phyloP scores from a whole-genome alignment of 2,888 invertebrate genomes.

The Hirtodrosophila duncani region DNA sequence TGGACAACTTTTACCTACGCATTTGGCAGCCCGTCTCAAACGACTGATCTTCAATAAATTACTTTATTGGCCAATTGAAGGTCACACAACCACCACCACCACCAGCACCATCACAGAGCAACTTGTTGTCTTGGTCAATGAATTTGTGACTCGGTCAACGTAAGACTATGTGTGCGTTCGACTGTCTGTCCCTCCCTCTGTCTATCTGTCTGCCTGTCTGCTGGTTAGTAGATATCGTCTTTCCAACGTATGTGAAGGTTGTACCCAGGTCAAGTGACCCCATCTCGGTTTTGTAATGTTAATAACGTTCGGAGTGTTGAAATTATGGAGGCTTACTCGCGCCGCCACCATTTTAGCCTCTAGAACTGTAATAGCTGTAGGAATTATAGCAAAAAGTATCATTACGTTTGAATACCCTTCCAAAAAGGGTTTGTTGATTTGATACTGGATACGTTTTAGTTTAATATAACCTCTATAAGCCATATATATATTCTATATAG shows the following conservation, averaged over 20 bases:
- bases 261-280: conserved; percentile 62
- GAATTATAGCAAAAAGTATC: conserved; percentile 37
- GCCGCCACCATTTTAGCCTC: conserved; percentile 52
- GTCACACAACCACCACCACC: conserved; percentile 36
- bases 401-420: conserved; percentile 40
- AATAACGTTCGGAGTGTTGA: conserved; percentile 31
- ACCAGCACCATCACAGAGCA: no score
- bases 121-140: conserved; percentile 57
- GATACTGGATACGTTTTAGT: no score
- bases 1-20: conserved; percentile 60
- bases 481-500: no score
- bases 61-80: conserved; percentile 67
- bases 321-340: conserved; percentile 51
- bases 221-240: conserved; percentile 25
- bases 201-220: no score
- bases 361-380: conserved; percentile 42
- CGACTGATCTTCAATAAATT: conserved; percentile 59
- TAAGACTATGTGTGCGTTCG: no score
- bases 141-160: conserved; percentile 27
- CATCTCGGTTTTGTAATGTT: conserved; percentile 37
- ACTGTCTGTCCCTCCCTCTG: background rate
- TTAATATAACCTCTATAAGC: no score
- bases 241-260: no score
- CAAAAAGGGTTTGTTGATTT: no score
- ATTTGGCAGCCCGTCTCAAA: background rate